phyloP scores from a whole-genome alignment of 23 tunicate species.

The Phallusia fumigata region DNA sequence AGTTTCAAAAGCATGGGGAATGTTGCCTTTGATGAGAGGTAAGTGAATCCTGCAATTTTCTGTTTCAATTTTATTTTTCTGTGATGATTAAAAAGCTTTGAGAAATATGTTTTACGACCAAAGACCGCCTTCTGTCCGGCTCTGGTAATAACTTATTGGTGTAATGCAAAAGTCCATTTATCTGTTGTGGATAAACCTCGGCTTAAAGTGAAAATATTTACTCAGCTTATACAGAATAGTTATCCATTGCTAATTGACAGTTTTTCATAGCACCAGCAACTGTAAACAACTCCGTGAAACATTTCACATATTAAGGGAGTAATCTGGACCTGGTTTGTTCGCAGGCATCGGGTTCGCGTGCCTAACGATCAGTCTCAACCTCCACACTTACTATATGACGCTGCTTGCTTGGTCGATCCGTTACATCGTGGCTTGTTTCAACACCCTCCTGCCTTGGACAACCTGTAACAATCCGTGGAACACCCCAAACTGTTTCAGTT shows the following conservation, averaged over 20 bases:
- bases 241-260: no score
- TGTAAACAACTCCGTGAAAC: no score
- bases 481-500: conserved; percentile 37
- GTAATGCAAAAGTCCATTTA: no score
- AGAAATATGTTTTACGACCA: no score
- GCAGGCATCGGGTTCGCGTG: conserved; percentile 60
- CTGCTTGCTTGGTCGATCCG: conserved; percentile 48
- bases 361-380: conserved; percentile 37
- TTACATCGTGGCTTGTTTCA: conserved; percentile 39
- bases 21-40: conserved; percentile 56
- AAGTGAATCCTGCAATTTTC: neutral
- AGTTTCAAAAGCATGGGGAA: conserved; percentile 43
- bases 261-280: no score
- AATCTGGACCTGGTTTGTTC: neutral
- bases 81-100: no score
- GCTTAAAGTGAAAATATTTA: no score
- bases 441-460: conserved; percentile 42
- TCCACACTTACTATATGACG: conserved; percentile 63
- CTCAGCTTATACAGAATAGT: no score
- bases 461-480: conserved; percentile 49
- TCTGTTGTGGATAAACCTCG: neutral
- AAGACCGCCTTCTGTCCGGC: no score
- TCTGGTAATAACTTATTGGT: no score
- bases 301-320: no score
- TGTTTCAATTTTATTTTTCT: no score